Evolutionary conservation across 2,888 invertebrate species (phyloP).

Genomic region (Mycogona germanica): DNA sequence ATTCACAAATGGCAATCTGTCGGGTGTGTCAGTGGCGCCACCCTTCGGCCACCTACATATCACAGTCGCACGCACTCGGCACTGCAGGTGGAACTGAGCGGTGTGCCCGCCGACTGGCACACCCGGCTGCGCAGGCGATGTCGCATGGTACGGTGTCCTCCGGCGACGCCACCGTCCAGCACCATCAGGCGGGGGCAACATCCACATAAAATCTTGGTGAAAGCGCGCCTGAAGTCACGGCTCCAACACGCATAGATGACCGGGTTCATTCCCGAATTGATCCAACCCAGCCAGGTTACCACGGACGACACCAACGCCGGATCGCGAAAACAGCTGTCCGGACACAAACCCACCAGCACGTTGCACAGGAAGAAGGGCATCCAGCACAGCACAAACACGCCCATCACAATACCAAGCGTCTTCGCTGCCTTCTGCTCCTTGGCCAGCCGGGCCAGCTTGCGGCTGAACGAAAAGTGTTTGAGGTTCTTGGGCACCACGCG

Average conservation of each 20-base stretch:
- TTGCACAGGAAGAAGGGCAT: conserved; percentile 94
- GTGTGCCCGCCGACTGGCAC: conserved; percentile 16
- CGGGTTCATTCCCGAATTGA: conserved; percentile 93
- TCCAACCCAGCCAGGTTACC: conserved; percentile 91
- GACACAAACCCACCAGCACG: conserved; percentile 77
- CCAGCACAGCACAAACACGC: conserved; percentile 89
- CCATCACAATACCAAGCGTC: conserved; percentile 93
- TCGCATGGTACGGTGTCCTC: conserved; percentile 40
- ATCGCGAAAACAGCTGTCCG: conserved; percentile 63
- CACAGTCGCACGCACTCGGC: conserved; percentile 20
- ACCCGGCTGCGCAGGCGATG: conserved; percentile 12
- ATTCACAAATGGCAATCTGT: no score
- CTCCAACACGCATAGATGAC: conserved; percentile 99
- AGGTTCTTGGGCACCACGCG: conserved; percentile 23
- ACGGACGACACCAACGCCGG: conserved; percentile 67
- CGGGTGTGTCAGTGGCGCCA: no score
- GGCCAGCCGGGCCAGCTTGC: conserved; percentile 88
- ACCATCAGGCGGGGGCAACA: conserved; percentile 77
- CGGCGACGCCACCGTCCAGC: no score
- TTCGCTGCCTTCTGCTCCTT: conserved; percentile 97
- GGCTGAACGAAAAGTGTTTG: conserved; percentile 83
- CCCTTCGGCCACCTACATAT: no score
- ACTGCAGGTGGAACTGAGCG: conserved; percentile 19
- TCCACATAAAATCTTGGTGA: conserved; percentile 70
- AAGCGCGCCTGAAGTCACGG: conserved; percentile 82